Base-by-base conservation (phyloP, 2,113 vertebrate genomes). In the Illadopsis cleaveri region DNA sequence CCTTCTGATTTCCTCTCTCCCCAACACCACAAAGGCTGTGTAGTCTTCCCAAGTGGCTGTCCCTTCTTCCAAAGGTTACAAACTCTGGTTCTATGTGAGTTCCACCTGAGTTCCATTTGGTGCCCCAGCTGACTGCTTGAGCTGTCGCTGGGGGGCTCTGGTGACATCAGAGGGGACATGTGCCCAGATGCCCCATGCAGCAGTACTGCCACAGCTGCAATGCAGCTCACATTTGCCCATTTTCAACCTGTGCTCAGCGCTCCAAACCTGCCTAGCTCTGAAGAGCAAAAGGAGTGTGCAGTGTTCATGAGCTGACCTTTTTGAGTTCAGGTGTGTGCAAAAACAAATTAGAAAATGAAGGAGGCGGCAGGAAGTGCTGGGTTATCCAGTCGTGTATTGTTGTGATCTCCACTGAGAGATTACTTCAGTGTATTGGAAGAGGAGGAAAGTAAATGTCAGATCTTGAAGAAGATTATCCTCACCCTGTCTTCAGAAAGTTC, bases 391-490 rank as follows among this genome's bases (percentile, higher is more conserved):
- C 2, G 0, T 35, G 27, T 81, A 4, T 44, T 82, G 42, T 68
- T 93, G 72, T 78, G 60, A 51, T 42, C 38, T 88, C 72, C 1
- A 4, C 62, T 20, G 80, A 77, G 75, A 85, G 33, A 81, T 90
- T 83, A 68, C 38, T 64, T 50, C 48, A 37, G 86, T 47, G 40
- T 84, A 64, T 70, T 91, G 73, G 76, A 94, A 85, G 53, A 57
- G 31, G 53, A 79, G 73, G 87, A 90, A 87, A 82, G 90, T 79
- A 97, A 97, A 94, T 94, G 90, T 90, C 90, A 96, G 75, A 20
- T 54, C 66, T 87, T 56, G 57, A 24, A 53, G 64, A 91, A 58
- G 61, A 91, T 57, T 82, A 76, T 76, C 58, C 62, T 90, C 6
- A 0, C 37, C 28, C 37, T 82, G 2, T n/a, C 65, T 75, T 87